Conservation (phyloP, 2,797 vertebrate genomes). For the Champsocephalus esox region DNA sequence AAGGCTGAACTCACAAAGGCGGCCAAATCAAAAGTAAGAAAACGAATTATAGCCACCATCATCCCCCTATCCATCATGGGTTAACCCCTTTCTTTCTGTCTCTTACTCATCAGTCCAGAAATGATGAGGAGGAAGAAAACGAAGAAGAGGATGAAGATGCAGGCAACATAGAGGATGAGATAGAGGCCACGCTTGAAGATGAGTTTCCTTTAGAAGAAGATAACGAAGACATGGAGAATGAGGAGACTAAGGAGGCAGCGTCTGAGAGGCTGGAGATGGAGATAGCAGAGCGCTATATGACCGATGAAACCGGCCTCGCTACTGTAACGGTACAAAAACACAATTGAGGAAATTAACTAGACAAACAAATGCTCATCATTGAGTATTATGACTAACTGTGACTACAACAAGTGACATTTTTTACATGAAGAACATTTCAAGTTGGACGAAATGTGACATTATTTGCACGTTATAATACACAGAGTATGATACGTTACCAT, state of each 20-base stretch:
- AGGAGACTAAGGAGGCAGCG: conserved; percentile 87
- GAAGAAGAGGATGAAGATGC: conserved; percentile 54
- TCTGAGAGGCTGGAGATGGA: conserved; percentile 86
- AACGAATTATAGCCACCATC: neutral
- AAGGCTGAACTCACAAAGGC: conserved; percentile 86
- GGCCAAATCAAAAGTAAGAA: conserved; percentile 69
- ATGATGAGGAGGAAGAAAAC: conserved; percentile 41
- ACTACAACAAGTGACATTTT: neutral
- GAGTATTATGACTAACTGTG: too few species aligned
- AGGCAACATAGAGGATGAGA: conserved; percentile 78
- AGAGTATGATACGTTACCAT: neutral
- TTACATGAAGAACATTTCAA: neutral
- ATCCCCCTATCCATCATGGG: conserved; percentile 3
- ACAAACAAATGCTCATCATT: neutral
- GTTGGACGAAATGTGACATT: neutral
- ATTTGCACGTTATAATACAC: neutral
- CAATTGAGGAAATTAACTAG: neutral
- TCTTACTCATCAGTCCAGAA: conserved; percentile 18
- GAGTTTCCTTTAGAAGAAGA: conserved; percentile 89
- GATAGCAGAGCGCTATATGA: conserved; percentile 87
- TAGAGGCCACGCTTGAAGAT: conserved; percentile 87
- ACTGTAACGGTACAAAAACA: conserved; percentile 82
- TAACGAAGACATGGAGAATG: conserved; percentile 78
- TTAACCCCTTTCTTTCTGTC: neutral
- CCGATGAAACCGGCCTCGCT: conserved; percentile 80